Evolutionary conservation across 2,797 vertebrate species (phyloP).

Genomic region (Poecilia wingei): DNA sequence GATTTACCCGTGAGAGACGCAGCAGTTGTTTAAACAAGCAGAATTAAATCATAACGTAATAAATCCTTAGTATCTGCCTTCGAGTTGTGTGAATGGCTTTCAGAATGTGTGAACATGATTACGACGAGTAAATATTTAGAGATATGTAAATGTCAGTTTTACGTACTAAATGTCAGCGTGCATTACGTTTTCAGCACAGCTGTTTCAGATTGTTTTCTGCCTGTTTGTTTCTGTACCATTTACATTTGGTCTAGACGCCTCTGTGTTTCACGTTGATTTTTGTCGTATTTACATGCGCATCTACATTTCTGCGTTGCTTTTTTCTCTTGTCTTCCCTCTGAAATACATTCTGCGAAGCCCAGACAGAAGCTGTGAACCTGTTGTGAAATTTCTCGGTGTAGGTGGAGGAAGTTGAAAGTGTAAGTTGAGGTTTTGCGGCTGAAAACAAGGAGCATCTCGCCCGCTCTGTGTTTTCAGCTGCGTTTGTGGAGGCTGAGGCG

Average conservation of each 20-base stretch:
- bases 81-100: constrained; percentile 2
- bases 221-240: not conserved
- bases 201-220: constrained; percentile 9
- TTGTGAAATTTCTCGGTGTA: constrained; percentile 18
- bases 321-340: constrained; percentile 2
- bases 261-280: not conserved
- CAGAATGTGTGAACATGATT: constrained; percentile 12
- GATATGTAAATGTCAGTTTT: constrained; percentile 46
- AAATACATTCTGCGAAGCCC: constrained; percentile 14
- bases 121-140: constrained; percentile 26
- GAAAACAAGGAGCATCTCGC: constrained; percentile 26
- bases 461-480: constrained; percentile 24
- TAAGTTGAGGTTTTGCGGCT: constrained; percentile 45
- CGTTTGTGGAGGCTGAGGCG: constrained; percentile 26
- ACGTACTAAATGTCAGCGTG: constrained; percentile 38
- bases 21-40: not conserved
- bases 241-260: not conserved
- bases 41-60: constrained; percentile 1
- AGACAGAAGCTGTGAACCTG: constrained; percentile 34
- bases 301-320: constrained; percentile 22
- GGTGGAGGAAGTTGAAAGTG: constrained; percentile 38
- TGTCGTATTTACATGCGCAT: not conserved
- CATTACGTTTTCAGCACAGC: constrained; percentile 6
- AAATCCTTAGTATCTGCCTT: not conserved
- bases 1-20: not conserved